phyloP scores from a whole-genome alignment of 2,888 invertebrate species.

The Rotaria sp. region DNA sequence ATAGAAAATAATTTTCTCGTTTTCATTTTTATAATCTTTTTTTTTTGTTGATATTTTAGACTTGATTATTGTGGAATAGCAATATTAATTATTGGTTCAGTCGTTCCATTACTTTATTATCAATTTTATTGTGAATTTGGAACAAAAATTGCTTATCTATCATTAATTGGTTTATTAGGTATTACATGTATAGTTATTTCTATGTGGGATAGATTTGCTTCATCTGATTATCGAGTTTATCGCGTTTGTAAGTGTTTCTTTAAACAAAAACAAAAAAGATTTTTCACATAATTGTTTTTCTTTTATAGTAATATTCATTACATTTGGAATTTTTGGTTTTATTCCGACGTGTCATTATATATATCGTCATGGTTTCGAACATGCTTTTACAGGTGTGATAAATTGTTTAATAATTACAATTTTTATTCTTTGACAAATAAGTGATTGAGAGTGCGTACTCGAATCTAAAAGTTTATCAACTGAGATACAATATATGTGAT shows the following conservation, averaged over 20 bases:
- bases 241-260: conserved; percentile 65
- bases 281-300: background rate
- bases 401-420: background rate
- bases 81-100: conserved; percentile 92
- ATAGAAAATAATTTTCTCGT: background rate
- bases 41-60: conserved; percentile 55
- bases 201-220: conserved; percentile 92
- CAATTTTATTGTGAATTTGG: conserved; percentile 91
- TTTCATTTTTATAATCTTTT: background rate
- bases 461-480: too few species aligned
- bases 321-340: conserved; percentile 88
- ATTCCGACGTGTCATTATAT: conserved; percentile 94
- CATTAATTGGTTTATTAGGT: conserved; percentile 83
- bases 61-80: conserved; percentile 98
- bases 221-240: conserved; percentile 79
- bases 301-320: conserved; percentile 73
- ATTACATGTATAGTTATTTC: conserved; percentile 87
- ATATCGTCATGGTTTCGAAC: conserved; percentile 86
- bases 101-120: conserved; percentile 98
- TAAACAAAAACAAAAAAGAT: background rate
- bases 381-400: conserved; percentile 66
- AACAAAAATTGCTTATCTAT: conserved; percentile 81
- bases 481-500: too few species aligned
- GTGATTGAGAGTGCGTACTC: too few species aligned
- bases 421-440: too few species aligned